phyloP scores from a whole-genome alignment of 2,113 vertebrate species.

The Cacatua alba region DNA sequence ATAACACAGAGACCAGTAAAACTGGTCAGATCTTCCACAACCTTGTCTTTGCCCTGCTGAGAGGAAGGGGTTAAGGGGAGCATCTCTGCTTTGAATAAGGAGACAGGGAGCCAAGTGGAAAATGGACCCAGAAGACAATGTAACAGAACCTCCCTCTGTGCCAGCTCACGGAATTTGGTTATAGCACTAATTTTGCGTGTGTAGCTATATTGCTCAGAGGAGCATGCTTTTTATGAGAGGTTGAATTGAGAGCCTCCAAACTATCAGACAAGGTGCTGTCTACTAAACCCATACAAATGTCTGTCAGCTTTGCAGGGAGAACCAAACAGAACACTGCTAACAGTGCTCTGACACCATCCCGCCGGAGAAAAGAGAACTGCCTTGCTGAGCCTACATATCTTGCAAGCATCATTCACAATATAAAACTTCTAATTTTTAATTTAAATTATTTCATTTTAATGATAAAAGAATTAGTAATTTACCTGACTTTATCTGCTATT shows the following conservation, averaged over 20 bases:
- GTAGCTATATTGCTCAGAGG: neutral
- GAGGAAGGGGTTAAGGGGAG: neutral
- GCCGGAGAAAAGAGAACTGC: neutral
- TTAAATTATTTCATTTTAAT: neutral
- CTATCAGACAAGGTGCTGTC: neutral
- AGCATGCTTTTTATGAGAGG: neutral
- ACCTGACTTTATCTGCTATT: neutral
- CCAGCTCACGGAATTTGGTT: accelerated
- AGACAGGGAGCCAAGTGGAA: neutral
- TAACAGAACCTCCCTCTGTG: neutral
- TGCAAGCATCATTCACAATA: neutral
- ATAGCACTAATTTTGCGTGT: neutral
- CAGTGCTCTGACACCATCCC: neutral
- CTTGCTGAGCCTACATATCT: accelerated
- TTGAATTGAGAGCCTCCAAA: neutral
- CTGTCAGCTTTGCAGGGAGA: neutral
- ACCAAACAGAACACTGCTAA: accelerated
- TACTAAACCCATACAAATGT: neutral
- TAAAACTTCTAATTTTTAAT: neutral
- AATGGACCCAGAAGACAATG: neutral
- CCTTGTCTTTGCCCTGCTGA: neutral
- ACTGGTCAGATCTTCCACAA: neutral
- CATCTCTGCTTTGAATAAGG: neutral
- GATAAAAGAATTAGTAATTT: neutral
- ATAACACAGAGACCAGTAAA: neutral